These are phyloP conservation scores for Plecotus auritus DNA, from an alignment of 2,113 vertebrate species.

Conservation along the genomic window DNA sequence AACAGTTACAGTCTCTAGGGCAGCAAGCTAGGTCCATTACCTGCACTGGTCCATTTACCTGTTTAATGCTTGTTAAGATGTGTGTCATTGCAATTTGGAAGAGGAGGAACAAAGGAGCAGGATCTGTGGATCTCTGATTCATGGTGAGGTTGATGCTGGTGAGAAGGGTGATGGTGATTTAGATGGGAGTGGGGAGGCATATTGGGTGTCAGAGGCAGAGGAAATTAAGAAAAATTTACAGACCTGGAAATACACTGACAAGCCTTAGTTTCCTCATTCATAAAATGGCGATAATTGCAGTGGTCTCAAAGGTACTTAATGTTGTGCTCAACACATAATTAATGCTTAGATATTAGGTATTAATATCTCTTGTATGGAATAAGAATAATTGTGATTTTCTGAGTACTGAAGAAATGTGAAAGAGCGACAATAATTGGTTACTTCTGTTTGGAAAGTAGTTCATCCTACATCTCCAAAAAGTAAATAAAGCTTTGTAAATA, in stretches of 20 bases:
- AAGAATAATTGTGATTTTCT: conserved; percentile 11
- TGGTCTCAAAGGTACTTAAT: background rate
- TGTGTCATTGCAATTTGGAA: background rate
- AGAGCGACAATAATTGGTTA: background rate
- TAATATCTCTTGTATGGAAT: background rate
- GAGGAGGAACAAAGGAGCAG: background rate
- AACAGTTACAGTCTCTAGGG: background rate
- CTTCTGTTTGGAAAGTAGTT: background rate
- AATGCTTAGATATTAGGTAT: background rate
- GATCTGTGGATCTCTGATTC: background rate
- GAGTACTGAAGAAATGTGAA: background rate
- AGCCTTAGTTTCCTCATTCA: background rate
- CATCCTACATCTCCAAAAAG: background rate
- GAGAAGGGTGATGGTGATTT: background rate
- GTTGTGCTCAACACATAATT: background rate
- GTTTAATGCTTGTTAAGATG: background rate
- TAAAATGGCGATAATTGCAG: background rate
- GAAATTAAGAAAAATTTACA: background rate
- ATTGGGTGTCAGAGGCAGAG: background rate
- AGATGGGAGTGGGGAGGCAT: background rate
- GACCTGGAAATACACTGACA: background rate
- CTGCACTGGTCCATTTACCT: too few species aligned
- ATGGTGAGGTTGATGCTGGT: background rate
- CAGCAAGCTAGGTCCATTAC: background rate
- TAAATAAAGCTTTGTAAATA: conserved; percentile 1